Conservation (phyloP, 1,140 invertebrate genomes). For the Drosophila mojavensis region DNA sequence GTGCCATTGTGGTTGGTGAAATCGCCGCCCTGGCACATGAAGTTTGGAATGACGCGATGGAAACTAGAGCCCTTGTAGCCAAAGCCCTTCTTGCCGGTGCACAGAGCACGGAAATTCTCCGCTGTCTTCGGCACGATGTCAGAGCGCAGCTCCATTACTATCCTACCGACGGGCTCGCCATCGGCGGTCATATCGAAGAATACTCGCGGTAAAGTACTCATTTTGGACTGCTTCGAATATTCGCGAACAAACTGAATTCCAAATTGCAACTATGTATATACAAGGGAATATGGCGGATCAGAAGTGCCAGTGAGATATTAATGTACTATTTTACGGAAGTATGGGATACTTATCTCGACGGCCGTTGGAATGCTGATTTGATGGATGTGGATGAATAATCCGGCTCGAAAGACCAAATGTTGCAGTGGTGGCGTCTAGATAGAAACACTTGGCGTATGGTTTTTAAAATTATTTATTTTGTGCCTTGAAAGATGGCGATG, state of each 20-base stretch:
- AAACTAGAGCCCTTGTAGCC: slow-evolving; percentile 96
- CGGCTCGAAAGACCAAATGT: too few species aligned
- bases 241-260: slow-evolving; percentile 84
- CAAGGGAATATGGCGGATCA: too few species aligned
- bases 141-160: slow-evolving; percentile 92
- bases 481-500: too few species aligned
- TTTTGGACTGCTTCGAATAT: slow-evolving; percentile 86
- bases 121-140: slow-evolving; percentile 97
- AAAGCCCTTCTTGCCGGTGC: slow-evolving; percentile 97
- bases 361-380: too few species aligned
- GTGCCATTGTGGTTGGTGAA: slow-evolving; percentile 98
- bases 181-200: slow-evolving; percentile 96
- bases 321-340: too few species aligned
- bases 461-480: too few species aligned
- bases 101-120: slow-evolving; percentile 96
- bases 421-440: too few species aligned
- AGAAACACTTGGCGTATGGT: too few species aligned
- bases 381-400: too few species aligned
- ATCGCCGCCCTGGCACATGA: slow-evolving; percentile 99
- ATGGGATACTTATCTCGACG: too few species aligned
- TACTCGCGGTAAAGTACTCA: slow-evolving; percentile 91
- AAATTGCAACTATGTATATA: slow-evolving; percentile 82
- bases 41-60: slow-evolving; percentile 98
- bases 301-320: too few species aligned
- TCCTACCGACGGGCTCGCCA: slow-evolving; percentile 91